These are phyloP conservation scores for Aporophyla nigra DNA, from an alignment of 2,888 invertebrate genomes.

Conservation along the genomic window DNA sequence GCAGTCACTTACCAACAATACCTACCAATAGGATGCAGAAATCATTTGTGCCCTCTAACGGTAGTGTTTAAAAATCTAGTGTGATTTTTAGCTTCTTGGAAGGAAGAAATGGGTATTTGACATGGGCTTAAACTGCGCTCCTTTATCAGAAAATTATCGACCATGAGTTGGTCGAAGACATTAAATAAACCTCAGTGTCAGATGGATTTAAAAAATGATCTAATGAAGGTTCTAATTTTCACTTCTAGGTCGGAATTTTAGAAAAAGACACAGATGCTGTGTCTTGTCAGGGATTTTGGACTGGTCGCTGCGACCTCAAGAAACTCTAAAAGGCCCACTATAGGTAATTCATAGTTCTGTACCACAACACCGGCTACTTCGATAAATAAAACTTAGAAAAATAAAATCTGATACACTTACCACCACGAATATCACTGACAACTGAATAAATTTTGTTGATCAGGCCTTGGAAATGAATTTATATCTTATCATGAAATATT, in stretches of 20 bases:
- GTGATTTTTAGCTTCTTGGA: neutral
- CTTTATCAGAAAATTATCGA: neutral
- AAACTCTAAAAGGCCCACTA: neutral
- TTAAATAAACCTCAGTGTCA: neutral
- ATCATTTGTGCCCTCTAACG: neutral
- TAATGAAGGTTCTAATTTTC: neutral
- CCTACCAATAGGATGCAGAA: neutral
- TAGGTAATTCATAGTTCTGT: neutral
- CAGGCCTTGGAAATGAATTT: constrained; percentile 34
- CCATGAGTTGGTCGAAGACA: neutral
- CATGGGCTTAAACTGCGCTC: too few species aligned
- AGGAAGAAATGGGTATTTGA: neutral
- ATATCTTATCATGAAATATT: constrained; percentile 58
- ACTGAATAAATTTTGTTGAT: constrained; percentile 46
- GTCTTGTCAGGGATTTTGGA: too few species aligned
- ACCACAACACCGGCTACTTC: too few species aligned
- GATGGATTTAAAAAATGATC: neutral
- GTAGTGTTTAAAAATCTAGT: neutral
- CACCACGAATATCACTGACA: constrained; percentile 38
- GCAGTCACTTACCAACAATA: neutral
- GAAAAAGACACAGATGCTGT: neutral
- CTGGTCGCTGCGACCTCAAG: neutral
- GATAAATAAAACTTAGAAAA: neutral
- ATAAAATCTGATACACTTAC: constrained; percentile 49
- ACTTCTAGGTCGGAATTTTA: neutral